Percentiles rank a stretch among this genome's conserved stretches.
Conservation (phyloP, 2,113 vertebrate species). For the Poeciliopsis turrubarensis region DNA sequence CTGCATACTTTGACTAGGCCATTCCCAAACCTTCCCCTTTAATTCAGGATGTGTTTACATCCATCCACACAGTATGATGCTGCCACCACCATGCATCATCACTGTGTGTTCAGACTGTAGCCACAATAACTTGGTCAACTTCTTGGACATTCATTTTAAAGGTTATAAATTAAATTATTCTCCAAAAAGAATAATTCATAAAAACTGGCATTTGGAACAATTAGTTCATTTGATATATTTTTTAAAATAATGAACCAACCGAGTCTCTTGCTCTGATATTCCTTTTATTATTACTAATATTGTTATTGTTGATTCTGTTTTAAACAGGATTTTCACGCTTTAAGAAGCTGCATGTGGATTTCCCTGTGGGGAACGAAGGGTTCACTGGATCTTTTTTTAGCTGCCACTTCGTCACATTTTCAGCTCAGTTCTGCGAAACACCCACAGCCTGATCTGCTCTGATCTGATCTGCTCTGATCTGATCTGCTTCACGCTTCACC, state of each 20-base stretch:
- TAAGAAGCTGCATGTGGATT: too few relatives aligned
- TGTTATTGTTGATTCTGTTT: too few relatives aligned
- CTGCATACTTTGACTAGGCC: background rate
- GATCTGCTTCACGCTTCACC: slow-evolving; percentile 24
- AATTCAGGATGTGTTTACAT: too few relatives aligned
- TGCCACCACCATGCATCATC: background rate
- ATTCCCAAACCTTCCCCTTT: background rate
- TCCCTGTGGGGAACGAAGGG: too few relatives aligned
- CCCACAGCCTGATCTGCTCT: slow-evolving; percentile 39
- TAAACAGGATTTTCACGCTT: too few relatives aligned
- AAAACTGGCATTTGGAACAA: too few relatives aligned
- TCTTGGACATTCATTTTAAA: background rate
- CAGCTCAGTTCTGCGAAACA: slow-evolving; percentile 46
- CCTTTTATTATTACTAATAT: too few relatives aligned
- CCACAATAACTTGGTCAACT: background rate
- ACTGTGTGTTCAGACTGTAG: background rate
- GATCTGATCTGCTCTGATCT: slow-evolving; percentile 41
- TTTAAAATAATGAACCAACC: too few relatives aligned
- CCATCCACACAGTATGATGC: background rate
- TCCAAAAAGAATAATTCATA: background rate
- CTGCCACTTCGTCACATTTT: background rate
- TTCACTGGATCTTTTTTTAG: background rate
- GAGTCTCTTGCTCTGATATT: too few relatives aligned
- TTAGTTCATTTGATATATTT: too few relatives aligned
- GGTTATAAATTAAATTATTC: background rate